Evolutionary conservation across 2,888 invertebrate genomes (phyloP).

Genomic region (Agrotis puta): DNA sequence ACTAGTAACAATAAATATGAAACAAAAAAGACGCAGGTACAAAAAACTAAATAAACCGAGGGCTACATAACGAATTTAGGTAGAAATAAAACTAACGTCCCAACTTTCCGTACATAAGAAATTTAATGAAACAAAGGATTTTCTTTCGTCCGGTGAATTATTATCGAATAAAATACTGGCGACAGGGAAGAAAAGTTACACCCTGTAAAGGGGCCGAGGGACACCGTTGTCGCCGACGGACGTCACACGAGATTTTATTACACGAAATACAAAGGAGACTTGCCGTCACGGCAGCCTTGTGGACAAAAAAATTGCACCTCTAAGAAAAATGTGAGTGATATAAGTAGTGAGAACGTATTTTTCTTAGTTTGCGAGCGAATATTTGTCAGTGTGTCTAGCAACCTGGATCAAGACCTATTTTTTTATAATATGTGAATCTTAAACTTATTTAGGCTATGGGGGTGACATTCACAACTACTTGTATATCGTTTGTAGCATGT

Average conservation of each 20-base stretch:
- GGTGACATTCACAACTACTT: not conserved
- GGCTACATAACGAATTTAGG: conserved; percentile 54
- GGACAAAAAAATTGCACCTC: conserved; percentile 76
- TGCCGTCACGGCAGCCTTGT: conserved; percentile 77
- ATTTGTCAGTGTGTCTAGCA: conserved; percentile 12
- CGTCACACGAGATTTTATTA: conserved; percentile 87
- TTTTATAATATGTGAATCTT: conserved; percentile 3
- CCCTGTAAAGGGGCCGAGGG: conserved; percentile 82
- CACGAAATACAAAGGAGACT: conserved; percentile 79
- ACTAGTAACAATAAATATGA: conserved; percentile 28
- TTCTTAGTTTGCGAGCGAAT: conserved; percentile 24
- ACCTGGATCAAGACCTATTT: conserved; percentile 1
- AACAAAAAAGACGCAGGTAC: conserved; percentile 20
- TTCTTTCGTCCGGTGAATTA: conserved; percentile 80
- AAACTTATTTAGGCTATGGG: not conserved
- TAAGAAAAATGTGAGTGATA: conserved; percentile 66
- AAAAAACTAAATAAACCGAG: conserved; percentile 34
- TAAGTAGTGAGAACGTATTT: conserved; percentile 50
- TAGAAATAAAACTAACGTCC: conserved; percentile 71
- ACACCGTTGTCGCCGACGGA: conserved; percentile 70
- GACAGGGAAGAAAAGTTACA: conserved; percentile 86
- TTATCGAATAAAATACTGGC: conserved; percentile 85
- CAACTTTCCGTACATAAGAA: conserved; percentile 66
- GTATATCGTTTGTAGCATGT: no score
- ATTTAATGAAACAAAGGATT: conserved; percentile 83